These are phyloP conservation scores for Sialis fuliginosa DNA, from an alignment of 2,888 invertebrate species.

Conservation along the genomic window DNA sequence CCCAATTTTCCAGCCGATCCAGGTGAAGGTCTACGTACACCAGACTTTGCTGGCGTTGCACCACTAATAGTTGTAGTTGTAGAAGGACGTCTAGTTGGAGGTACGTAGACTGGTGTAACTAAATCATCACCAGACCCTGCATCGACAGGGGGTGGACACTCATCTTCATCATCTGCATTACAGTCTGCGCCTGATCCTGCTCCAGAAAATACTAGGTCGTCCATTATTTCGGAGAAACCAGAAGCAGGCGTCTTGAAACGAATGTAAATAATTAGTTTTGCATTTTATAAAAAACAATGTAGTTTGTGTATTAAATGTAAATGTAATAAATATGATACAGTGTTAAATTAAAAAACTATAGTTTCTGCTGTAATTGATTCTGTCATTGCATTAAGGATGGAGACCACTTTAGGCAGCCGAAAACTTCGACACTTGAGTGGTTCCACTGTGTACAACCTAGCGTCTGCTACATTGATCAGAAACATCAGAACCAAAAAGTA, in stretches of 20 bases:
- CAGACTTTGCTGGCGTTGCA: neutral
- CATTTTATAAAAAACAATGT: too few species aligned
- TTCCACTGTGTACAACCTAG: too few species aligned
- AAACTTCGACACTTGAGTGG: too few species aligned
- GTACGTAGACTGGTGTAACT: conserved; percentile 82
- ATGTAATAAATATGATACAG: neutral
- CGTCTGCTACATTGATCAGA: too few species aligned
- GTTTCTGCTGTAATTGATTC: too few species aligned
- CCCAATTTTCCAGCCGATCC: too few species aligned
- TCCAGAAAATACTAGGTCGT: conserved; percentile 83
- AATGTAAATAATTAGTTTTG: neutral
- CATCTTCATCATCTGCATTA: conserved; percentile 82
- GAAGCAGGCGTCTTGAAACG: conserved; percentile 60
- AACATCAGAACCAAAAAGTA: too few species aligned
- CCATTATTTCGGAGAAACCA: conserved; percentile 58
- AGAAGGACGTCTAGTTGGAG: conserved; percentile 53
- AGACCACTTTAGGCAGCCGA: too few species aligned
- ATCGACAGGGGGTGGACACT: conserved; percentile 64
- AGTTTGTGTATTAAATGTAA: too few species aligned
- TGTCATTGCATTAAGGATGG: too few species aligned
- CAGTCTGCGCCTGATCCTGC: conserved; percentile 81
- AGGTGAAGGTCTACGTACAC: neutral
- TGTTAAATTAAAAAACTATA: neutral
- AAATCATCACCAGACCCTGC: conserved; percentile 74
- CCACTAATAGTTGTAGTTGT: conserved; percentile 22